Conservation (phyloP, 2,888 invertebrate genomes). For the Cataglyphis rosenhaueri region DNA sequence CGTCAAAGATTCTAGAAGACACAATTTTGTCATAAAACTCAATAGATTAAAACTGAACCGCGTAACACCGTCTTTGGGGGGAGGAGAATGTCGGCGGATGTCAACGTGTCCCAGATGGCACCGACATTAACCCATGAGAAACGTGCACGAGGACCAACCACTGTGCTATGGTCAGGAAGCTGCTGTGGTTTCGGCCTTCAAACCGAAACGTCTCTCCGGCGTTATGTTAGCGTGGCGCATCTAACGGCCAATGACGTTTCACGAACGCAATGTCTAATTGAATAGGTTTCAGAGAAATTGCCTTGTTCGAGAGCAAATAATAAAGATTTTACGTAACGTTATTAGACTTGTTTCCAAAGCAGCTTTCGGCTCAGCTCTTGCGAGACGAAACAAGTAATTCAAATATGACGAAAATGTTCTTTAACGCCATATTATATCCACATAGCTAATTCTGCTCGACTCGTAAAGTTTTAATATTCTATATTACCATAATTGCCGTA, state of each 20-base stretch:
- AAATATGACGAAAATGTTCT: background rate
- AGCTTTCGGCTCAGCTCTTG: background rate
- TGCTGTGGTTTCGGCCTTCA: conserved; percentile 66
- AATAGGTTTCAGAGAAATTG: background rate
- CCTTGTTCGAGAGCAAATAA: background rate
- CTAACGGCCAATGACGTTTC: conserved; percentile 26
- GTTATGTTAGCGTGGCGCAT: background rate
- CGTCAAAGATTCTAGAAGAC: conserved; percentile 44
- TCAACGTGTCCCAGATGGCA: conserved; percentile 73
- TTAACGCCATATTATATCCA: background rate
- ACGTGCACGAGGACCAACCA: conserved; percentile 66
- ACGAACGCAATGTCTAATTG: conserved; percentile 18
- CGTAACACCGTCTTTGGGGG: conserved; percentile 46
- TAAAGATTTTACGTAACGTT: background rate
- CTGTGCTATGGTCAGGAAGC: conserved; percentile 64
- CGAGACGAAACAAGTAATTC: background rate
- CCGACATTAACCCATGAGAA: conserved; percentile 68
- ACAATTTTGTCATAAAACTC: conserved; percentile 62
- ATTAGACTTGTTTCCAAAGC: background rate
- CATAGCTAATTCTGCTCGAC: background rate
- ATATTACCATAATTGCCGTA: background rate
- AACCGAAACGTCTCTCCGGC: conserved; percentile 54
- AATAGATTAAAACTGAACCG: conserved; percentile 65
- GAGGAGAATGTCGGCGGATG: conserved; percentile 61
- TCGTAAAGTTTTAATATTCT: background rate